Evolutionary conservation across 2,888 invertebrate species (phyloP).

Genomic region (Molorchus minor): DNA sequence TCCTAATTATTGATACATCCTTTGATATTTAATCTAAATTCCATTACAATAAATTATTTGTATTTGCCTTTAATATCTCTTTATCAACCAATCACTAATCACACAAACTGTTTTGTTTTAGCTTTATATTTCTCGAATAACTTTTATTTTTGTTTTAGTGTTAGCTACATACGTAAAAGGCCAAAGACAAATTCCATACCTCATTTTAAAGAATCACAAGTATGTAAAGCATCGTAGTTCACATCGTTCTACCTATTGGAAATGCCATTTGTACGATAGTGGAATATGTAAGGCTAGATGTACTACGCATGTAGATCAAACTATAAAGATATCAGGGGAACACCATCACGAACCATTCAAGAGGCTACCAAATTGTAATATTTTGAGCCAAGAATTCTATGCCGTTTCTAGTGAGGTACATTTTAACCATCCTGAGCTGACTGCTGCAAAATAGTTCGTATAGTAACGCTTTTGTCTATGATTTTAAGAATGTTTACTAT

Average conservation of each 20-base stretch:
- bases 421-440: neutral
- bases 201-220: slow-evolving; percentile 54
- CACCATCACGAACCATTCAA: slow-evolving; percentile 47
- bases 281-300: slow-evolving; percentile 56
- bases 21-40: too few species aligned
- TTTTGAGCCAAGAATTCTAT: slow-evolving; percentile 47
- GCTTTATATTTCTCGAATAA: too few species aligned
- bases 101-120: too few species aligned
- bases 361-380: slow-evolving; percentile 22
- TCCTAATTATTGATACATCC: too few species aligned
- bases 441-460: too few species aligned
- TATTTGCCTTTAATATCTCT: too few species aligned
- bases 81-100: too few species aligned
- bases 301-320: slow-evolving; percentile 44
- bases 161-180: slow-evolving; percentile 55
- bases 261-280: slow-evolving; percentile 57
- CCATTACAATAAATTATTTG: too few species aligned
- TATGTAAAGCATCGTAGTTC: slow-evolving; percentile 58
- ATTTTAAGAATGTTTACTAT: too few species aligned
- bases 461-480: too few species aligned
- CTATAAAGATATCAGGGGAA: slow-evolving; percentile 46
- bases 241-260: slow-evolving; percentile 58
- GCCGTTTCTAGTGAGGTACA: slow-evolving; percentile 9
- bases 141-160: slow-evolving; percentile 52
- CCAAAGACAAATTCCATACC: slow-evolving; percentile 50